Percentiles rank a stretch among this genome's conserved stretches.
Conservation (phyloP, 2,888 invertebrate species). For the Adela reaumurella region DNA sequence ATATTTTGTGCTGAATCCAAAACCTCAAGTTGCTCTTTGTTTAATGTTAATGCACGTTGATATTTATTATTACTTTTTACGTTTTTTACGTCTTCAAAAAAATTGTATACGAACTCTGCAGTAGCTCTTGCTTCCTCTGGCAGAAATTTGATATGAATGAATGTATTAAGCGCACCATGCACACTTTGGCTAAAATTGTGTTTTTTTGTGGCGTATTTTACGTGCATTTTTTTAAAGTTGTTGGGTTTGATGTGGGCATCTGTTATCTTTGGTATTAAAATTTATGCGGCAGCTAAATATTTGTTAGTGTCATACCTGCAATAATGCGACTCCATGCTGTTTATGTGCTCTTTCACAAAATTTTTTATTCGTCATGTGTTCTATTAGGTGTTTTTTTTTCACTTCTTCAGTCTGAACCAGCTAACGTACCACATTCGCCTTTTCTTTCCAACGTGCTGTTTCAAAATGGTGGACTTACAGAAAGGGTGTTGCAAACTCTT, state of each 20-base stretch:
- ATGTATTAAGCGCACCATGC: conserved; percentile 7
- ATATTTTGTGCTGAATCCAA: conserved; percentile 5
- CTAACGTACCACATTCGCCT: too few relatives aligned
- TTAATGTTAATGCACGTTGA: conserved; percentile 2
- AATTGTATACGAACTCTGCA: conserved; percentile 7
- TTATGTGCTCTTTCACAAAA: too few relatives aligned
- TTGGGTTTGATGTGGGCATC: not conserved
- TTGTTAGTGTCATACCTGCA: too few relatives aligned
- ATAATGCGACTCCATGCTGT: too few relatives aligned
- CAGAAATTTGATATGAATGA: conserved; percentile 4
- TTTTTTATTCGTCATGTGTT: too few relatives aligned
- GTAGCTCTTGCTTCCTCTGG: conserved; percentile 10
- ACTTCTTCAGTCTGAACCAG: too few relatives aligned
- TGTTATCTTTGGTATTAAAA: conserved; percentile 1
- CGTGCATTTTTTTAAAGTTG: conserved; percentile 5
- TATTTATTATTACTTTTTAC: conserved; percentile 5
- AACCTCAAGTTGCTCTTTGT: too few relatives aligned
- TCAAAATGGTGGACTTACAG: too few relatives aligned
- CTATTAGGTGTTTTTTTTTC: too few relatives aligned
- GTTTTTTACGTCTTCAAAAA: conserved; percentile 11
- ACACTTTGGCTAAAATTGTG: conserved; percentile 7
- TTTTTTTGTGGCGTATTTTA: conserved; percentile 6
- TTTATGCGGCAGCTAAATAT: too few relatives aligned
- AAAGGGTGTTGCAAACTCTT: too few relatives aligned
- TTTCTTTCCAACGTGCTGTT: too few relatives aligned